These are phyloP conservation scores for Eristalinus sepulchralis DNA, from an alignment of 2,888 invertebrate genomes.

Conservation along the genomic window DNA sequence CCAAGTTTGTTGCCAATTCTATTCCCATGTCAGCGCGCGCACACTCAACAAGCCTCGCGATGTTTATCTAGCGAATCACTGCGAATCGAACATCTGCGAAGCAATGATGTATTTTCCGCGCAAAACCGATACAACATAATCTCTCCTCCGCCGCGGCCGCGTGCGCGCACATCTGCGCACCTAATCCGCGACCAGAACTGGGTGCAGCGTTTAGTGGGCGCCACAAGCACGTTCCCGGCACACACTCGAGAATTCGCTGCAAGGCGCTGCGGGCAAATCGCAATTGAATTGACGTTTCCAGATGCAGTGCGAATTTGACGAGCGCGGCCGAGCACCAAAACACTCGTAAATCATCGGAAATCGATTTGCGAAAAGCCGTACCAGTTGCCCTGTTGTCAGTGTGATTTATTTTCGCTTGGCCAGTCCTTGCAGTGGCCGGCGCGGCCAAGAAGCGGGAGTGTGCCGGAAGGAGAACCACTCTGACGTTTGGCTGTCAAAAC, in stretches of 20 bases:
- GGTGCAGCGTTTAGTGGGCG: slow-evolving; percentile 51
- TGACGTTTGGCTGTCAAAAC: slow-evolving; percentile 61
- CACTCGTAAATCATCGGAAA: slow-evolving; percentile 59
- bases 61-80: slow-evolving; percentile 54
- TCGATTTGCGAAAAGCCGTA: slow-evolving; percentile 52
- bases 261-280: not conserved
- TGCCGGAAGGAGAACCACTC: slow-evolving; percentile 30
- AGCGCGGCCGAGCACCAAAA: slow-evolving; percentile 50
- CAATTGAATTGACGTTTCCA: slow-evolving; percentile 15
- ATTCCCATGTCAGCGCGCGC: not conserved
- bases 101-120: slow-evolving; percentile 12
- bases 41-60: not conserved
- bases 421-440: not conserved
- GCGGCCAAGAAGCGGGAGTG: not conserved
- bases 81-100: slow-evolving; percentile 50
- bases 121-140: slow-evolving; percentile 3
- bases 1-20: not conserved
- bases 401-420: slow-evolving; percentile 66
- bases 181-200: slow-evolving; percentile 41
- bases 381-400: not conserved
- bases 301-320: slow-evolving; percentile 50
- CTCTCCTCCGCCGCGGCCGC: not conserved
- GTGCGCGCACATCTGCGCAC: slow-evolving; percentile 55
- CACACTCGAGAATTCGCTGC: slow-evolving; percentile 34
- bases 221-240: slow-evolving; percentile 48